These are phyloP conservation scores for Erithacus rubecula DNA, from an alignment of 2,797 vertebrate genomes.

Conservation along the genomic window DNA sequence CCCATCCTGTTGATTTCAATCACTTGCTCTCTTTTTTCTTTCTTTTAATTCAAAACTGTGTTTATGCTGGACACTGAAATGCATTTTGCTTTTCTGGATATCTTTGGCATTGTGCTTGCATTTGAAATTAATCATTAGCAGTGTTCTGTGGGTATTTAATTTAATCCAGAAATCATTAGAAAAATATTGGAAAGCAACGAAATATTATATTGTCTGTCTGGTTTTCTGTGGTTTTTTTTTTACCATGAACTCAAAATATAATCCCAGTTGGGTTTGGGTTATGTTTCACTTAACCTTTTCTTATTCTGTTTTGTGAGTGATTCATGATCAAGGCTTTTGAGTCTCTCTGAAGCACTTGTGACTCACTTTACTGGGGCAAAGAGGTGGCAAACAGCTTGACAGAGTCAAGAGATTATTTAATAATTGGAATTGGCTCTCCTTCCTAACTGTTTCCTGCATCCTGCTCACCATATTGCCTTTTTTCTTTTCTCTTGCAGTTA, in stretches of 20 bases:
- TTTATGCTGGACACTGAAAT: neutral
- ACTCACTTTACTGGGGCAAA: neutral
- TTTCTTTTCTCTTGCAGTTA: slow-evolving; percentile 79
- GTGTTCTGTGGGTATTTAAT: neutral
- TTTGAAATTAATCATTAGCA: neutral
- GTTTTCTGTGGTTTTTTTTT: neutral
- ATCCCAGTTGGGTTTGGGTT: neutral
- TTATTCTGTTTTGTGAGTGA: neutral
- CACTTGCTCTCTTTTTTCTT: neutral
- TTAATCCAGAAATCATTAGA: neutral
- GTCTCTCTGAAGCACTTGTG: neutral
- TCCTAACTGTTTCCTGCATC: neutral
- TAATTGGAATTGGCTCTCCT: neutral
- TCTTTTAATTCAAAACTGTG: neutral
- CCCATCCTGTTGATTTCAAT: neutral
- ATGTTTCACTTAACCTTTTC: neutral
- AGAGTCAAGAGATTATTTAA: neutral
- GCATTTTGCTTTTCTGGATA: neutral
- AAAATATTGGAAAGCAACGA: neutral
- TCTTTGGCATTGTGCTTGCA: neutral
- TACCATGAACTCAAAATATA: neutral
- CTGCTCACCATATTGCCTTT: neutral
- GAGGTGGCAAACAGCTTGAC: neutral
- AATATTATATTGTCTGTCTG: neutral
- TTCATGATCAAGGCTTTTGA: neutral